Evolutionary conservation across 2,888 invertebrate species (phyloP).

Genomic region (Hyppa rectilinea): DNA sequence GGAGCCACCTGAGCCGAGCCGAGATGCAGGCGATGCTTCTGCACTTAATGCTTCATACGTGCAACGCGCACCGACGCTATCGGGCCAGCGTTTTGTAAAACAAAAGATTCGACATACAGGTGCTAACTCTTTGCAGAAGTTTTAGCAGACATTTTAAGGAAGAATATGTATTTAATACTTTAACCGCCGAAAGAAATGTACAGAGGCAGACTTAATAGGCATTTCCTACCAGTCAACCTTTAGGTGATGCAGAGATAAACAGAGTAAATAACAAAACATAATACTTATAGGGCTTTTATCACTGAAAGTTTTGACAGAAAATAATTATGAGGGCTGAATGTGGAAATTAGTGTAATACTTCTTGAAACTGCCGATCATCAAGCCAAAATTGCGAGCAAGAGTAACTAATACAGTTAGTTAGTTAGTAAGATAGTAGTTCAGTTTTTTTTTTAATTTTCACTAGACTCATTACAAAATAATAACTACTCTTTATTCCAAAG

Average conservation of each 20-base stretch:
- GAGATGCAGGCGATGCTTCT: slow-evolving; percentile 71
- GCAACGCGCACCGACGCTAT: slow-evolving; percentile 75
- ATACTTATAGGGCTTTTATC: too few relatives aligned
- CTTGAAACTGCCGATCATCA: not conserved
- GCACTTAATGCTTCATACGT: slow-evolving; percentile 82
- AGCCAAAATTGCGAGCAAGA: not conserved
- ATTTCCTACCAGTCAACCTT: too few relatives aligned
- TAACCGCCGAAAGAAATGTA: too few relatives aligned
- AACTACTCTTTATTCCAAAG: not conserved
- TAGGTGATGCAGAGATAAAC: too few relatives aligned
- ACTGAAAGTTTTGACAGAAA: too few relatives aligned
- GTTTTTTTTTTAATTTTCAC: not conserved
- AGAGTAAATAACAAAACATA: too few relatives aligned
- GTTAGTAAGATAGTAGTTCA: too few relatives aligned
- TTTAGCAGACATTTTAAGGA: not conserved
- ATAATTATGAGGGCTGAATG: too few relatives aligned
- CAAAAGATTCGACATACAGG: slow-evolving; percentile 64
- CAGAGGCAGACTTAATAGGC: too few relatives aligned
- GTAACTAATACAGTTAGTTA: too few relatives aligned
- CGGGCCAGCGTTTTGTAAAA: slow-evolving; percentile 69
- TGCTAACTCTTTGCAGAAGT: slow-evolving; percentile 41
- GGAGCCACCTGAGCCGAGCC: slow-evolving; percentile 85
- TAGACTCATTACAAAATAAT: not conserved
- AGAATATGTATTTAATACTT: too few relatives aligned
- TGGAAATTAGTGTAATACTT: too few relatives aligned